Evolutionary conservation across 2,888 invertebrate genomes (phyloP).

Genomic region (Eledone cirrhosa): DNA sequence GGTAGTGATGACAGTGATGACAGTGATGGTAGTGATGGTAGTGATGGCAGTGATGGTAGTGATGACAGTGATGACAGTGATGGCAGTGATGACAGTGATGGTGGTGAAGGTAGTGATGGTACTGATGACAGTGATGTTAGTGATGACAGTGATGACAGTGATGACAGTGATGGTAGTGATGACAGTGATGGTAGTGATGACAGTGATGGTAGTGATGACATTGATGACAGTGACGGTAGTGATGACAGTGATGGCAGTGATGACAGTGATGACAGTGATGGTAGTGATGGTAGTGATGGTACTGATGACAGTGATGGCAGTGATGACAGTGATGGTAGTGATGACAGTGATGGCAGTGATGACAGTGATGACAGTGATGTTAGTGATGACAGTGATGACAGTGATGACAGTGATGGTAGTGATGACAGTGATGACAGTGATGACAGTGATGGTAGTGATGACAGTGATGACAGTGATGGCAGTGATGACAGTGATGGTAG

Average conservation of each 20-base stretch:
- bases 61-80: slow-evolving; percentile 8
- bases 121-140: background rate
- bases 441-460: slow-evolving; percentile 1
- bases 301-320: background rate
- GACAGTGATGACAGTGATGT: slow-evolving; percentile 16
- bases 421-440: slow-evolving; percentile 23
- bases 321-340: slow-evolving; percentile 8
- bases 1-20: slow-evolving; percentile 3
- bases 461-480: slow-evolving; percentile 8
- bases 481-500: too few relatives aligned
- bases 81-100: background rate
- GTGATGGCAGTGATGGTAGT: slow-evolving; percentile 1
- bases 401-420: slow-evolving; percentile 9
- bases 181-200: slow-evolving; percentile 7
- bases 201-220: too few relatives aligned
- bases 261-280: background rate
- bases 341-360: background rate
- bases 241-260: slow-evolving; percentile 7
- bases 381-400: too few relatives aligned
- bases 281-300: background rate
- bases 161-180: background rate
- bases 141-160: slow-evolving; percentile 3
- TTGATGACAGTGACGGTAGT: too few relatives aligned
- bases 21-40: slow-evolving; percentile 1
- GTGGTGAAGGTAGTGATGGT: slow-evolving; percentile 6